Evolutionary conservation across 2,888 invertebrate genomes (phyloP).

Genomic region (Drosophila testacea): DNA sequence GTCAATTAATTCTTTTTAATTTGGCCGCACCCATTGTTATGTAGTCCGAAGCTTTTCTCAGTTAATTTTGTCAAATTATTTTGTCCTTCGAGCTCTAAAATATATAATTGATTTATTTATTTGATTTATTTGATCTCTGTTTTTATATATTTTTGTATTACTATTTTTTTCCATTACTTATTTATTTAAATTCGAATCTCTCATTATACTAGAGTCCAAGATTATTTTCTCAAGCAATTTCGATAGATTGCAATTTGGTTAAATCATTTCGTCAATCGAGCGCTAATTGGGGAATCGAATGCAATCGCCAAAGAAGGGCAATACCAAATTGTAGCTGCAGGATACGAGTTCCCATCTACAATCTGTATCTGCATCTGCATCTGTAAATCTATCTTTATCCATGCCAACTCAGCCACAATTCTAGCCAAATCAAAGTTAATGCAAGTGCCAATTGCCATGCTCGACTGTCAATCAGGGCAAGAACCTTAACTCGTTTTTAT

Average conservation of each 20-base stretch:
- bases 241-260: slow-evolving; percentile 42
- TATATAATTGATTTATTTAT: too few relatives aligned
- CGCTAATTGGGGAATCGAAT: slow-evolving; percentile 56
- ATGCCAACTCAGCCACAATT: slow-evolving; percentile 25
- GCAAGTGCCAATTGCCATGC: slow-evolving; percentile 78
- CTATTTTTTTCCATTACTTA: too few relatives aligned
- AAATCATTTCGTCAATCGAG: slow-evolving; percentile 64
- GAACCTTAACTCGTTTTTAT: slow-evolving; percentile 56
- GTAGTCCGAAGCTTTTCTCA: too few relatives aligned
- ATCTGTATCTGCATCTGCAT: slow-evolving; percentile 6
- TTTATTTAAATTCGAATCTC: background rate
- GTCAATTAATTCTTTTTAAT: too few relatives aligned
- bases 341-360: slow-evolving; percentile 52
- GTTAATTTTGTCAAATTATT: too few relatives aligned
- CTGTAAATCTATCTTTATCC: slow-evolving; percentile 2
- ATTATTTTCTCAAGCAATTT: slow-evolving; percentile 43
- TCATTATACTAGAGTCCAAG: background rate
- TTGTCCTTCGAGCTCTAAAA: too few relatives aligned
- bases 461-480: slow-evolving; percentile 67
- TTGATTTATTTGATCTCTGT: too few relatives aligned
- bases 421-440: slow-evolving; percentile 73
- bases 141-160: too few relatives aligned
- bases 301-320: slow-evolving; percentile 23
- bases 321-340: slow-evolving; percentile 55
- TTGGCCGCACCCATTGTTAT: too few relatives aligned